Conservation (phyloP, 2,797 vertebrate species). For the Erithacus rubecula region DNA sequence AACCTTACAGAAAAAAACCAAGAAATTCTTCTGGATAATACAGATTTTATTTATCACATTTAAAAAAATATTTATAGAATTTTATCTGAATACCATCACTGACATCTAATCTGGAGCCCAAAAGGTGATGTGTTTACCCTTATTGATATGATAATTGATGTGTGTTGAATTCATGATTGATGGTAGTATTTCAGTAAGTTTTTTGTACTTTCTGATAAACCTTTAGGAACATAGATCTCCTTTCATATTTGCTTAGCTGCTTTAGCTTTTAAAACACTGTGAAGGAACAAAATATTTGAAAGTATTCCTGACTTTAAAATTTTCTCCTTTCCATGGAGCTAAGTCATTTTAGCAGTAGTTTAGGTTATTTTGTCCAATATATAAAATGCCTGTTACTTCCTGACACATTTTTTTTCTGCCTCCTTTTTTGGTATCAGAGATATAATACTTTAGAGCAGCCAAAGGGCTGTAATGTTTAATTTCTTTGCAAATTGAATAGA, state of each 20-base stretch:
- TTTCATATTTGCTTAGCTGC: neutral
- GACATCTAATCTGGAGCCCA: neutral
- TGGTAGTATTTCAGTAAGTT: neutral
- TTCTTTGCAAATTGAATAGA: neutral
- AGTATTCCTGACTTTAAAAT: neutral
- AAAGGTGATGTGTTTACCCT: neutral
- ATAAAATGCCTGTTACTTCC: neutral
- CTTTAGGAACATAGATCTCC: neutral
- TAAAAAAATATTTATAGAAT: neutral
- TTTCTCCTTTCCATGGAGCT: neutral
- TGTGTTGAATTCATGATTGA: neutral
- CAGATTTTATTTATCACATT: neutral
- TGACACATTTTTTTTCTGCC: neutral
- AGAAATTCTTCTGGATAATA: neutral
- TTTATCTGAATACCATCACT: neutral
- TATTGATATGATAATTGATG: neutral
- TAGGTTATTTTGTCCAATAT: neutral
- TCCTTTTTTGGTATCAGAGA: neutral
- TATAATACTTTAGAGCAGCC: neutral
- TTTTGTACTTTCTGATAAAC: neutral
- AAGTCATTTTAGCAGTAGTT: neutral
- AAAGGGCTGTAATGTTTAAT: neutral
- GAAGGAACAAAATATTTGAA: neutral
- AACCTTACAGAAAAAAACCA: rapidly evolving
- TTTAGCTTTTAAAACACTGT: neutral